Conservation (phyloP, 2,888 invertebrate species). For the Leptinotarsa rubiginosa region DNA sequence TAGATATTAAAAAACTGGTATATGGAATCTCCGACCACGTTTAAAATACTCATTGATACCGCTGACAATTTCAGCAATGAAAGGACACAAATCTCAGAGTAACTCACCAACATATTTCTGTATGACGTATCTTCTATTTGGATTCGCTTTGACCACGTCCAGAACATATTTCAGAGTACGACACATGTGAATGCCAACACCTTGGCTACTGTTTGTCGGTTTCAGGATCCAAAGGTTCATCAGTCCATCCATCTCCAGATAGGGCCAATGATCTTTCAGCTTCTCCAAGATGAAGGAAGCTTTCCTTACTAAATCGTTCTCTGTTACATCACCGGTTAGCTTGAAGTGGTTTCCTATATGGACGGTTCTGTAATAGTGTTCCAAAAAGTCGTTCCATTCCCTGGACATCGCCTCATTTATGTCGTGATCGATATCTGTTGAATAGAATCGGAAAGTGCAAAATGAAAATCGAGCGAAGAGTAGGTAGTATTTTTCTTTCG, state of each 20-base stretch:
- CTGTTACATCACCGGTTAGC: constrained; percentile 58
- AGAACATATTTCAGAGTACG: constrained; percentile 80
- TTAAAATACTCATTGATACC: too few relatives aligned
- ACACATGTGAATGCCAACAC: constrained; percentile 85
- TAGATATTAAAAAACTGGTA: too few relatives aligned
- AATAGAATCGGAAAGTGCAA: neutral
- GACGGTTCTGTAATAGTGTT: constrained; percentile 74
- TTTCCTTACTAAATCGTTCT: constrained; percentile 60
- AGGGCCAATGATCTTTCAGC: constrained; percentile 72
- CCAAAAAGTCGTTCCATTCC: constrained; percentile 78
- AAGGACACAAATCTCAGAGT: neutral
- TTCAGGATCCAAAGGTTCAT: constrained; percentile 93
- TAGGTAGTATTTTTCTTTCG: too few relatives aligned
- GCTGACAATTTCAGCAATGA: too few relatives aligned
- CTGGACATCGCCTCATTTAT: constrained; percentile 63
- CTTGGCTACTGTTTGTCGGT: constrained; percentile 84
- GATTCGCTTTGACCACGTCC: constrained; percentile 71
- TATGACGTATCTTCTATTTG: constrained; percentile 78
- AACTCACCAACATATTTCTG: constrained; percentile 89
- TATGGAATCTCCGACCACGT: too few relatives aligned
- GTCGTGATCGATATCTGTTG: constrained; percentile 56
- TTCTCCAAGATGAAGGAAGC: constrained; percentile 72
- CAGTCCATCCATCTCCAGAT: constrained; percentile 79
- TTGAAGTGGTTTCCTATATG: constrained; percentile 70
- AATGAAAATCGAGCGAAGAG: too few relatives aligned